These are phyloP conservation scores for Archips xylosteana DNA, from an alignment of 2,888 invertebrate genomes.

Conservation along the genomic window DNA sequence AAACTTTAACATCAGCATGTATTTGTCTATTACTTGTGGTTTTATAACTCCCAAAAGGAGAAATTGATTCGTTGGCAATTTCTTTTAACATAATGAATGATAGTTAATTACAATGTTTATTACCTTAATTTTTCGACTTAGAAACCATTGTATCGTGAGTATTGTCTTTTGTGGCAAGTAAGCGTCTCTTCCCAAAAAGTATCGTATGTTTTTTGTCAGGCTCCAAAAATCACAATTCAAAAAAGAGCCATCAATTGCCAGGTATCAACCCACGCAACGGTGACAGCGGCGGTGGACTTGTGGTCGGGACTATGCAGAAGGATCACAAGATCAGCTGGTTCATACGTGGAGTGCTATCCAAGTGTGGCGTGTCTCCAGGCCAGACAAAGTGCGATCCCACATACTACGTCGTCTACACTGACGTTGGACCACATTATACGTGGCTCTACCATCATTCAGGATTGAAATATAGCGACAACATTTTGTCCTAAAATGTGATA, in stretches of 20 bases:
- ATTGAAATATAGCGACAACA: slow-evolving; percentile 59
- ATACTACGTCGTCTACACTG: slow-evolving; percentile 73
- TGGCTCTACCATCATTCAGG: slow-evolving; percentile 77
- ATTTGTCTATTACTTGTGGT: too few species aligned
- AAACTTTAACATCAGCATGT: too few species aligned
- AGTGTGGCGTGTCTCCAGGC: slow-evolving; percentile 65
- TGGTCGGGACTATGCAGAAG: slow-evolving; percentile 67
- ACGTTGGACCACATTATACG: slow-evolving; percentile 74
- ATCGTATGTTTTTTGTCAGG: too few species aligned
- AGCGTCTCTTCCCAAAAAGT: too few species aligned
- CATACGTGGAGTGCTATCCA: slow-evolving; percentile 73
- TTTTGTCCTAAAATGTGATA: slow-evolving; percentile 34
- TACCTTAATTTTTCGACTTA: too few species aligned
- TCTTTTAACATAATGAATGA: too few species aligned
- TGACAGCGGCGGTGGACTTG: slow-evolving; percentile 87
- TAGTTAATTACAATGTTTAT: too few species aligned
- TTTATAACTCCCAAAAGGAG: too few species aligned
- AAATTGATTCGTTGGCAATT: too few species aligned
- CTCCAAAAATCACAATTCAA: too few species aligned
- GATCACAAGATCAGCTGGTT: slow-evolving; percentile 75
- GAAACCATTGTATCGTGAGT: too few species aligned
- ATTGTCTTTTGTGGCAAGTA: too few species aligned
- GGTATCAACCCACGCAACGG: slow-evolving; percentile 87
- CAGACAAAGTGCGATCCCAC: slow-evolving; percentile 64
- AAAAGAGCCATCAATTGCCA: slow-evolving; percentile 49